Conservation (phyloP, 2,113 vertebrate genomes). For the Antigone vipio region DNA sequence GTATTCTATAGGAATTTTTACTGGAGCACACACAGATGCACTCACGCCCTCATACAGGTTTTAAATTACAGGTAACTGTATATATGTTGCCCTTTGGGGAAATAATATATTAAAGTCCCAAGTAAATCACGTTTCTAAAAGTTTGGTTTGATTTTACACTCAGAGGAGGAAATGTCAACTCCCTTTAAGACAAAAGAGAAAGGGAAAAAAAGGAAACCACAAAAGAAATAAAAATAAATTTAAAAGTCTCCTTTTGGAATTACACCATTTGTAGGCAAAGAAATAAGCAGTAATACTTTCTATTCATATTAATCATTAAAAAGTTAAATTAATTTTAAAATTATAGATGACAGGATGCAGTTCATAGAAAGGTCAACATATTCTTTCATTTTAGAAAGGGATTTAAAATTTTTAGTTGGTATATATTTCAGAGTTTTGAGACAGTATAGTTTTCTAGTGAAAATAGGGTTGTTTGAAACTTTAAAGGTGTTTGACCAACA, state of each 20-base stretch:
- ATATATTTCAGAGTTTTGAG: not conserved
- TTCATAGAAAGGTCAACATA: not conserved
- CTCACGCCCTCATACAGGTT: not conserved
- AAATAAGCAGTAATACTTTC: not conserved
- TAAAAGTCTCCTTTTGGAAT: not conserved
- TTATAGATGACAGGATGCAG: rapidly evolving
- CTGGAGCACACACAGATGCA: not conserved
- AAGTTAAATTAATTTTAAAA: not conserved
- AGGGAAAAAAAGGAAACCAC: not conserved
- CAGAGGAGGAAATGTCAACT: not conserved
- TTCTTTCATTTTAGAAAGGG: not conserved
- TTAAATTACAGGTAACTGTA: not conserved
- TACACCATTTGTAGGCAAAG: not conserved
- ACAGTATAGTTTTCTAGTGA: not conserved
- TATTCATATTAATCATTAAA: not conserved
- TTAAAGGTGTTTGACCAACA: not conserved
- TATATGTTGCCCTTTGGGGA: not conserved
- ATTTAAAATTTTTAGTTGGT: not conserved
- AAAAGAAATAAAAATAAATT: not conserved
- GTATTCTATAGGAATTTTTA: not conserved
- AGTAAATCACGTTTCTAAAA: not conserved
- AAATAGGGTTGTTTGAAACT: not conserved
- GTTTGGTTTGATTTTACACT: not conserved
- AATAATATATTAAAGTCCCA: not conserved
- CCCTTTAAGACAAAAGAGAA: not conserved